Base-by-base conservation (phyloP, 2,113 vertebrate species). In the Bolborhynchus lineola region DNA sequence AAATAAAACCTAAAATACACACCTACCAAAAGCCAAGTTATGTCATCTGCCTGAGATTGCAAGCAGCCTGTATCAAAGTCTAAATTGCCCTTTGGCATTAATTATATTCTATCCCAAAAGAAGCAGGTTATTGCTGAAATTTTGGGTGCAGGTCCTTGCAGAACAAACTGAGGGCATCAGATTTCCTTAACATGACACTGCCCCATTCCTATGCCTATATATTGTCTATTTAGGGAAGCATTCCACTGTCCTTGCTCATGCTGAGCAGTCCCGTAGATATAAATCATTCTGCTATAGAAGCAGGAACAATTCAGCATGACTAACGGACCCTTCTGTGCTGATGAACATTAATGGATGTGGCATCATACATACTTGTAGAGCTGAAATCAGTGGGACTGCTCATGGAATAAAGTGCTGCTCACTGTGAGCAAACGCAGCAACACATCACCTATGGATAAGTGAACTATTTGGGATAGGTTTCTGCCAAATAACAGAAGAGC, bases 221-320 rank as follows among this genome's bases (percentile, higher is more conserved):
- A 94, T 96, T 96, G 88, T 96, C 95, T 95, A 96, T 96, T 96
- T 95, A 96, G 94, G 95, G 96, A 96, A 96, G 93, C 96, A 96
- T 96, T 96, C 95, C 94, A 49, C 92, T 92, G 92, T 92, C 95
- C 95, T 97, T 95, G 96, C 93, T 96, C 93, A 94, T 57, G 91
- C 88, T 85, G 92, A 96, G 88, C 95, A 87, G 92, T 82, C 81
- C 83, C 2, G 2, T 62, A 74, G 86, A 90, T 91, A 96, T 95
- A 96, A 97, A 96, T 97, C 96, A 97, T 72, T 72, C 70, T 85
- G 83, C 88, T 87, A 75, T 69, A 89, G 92, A 77, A 96, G 70
- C 88, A 96, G 86, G 86, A 92, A 93, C 91, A 93, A 93, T 89
- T 93, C 92, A 95, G 52, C 10, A 16, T 95, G 96, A 92, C 88